Evolutionary conservation across 1,140 invertebrate genomes (phyloP).

Genomic region (Tetragnatha versicolor): DNA sequence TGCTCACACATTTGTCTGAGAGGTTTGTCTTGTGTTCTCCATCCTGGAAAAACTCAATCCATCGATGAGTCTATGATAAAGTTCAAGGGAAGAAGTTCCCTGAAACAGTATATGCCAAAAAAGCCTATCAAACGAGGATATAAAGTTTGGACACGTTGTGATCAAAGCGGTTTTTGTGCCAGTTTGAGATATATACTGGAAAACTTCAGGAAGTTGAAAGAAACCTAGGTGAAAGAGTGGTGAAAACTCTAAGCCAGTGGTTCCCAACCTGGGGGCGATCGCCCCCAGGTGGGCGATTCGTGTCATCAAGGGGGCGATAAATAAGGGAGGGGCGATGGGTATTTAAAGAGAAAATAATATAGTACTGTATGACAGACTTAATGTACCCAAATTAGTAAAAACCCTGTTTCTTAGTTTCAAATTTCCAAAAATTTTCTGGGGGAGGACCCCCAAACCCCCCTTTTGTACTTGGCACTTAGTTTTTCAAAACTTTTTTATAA

Average conservation of each 20-base stretch:
- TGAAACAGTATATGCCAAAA: slow-evolving; percentile 54
- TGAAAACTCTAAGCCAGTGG: neutral
- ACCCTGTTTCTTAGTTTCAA: too few relatives aligned
- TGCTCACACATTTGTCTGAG: neutral
- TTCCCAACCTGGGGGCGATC: too few relatives aligned
- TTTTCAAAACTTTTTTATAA: too few relatives aligned
- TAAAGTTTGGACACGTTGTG: slow-evolving; percentile 53
- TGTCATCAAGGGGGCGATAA: too few relatives aligned
- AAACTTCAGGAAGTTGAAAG: slow-evolving; percentile 24
- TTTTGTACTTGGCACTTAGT: too few relatives aligned
- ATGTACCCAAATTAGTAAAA: too few relatives aligned
- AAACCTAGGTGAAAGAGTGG: slow-evolving; percentile 12
- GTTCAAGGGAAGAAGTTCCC: slow-evolving; percentile 47
- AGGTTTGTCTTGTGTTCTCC: neutral
- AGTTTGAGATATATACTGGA: slow-evolving; percentile 56
- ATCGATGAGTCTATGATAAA: slow-evolving; percentile 57
- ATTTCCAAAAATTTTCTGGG: too few relatives aligned
- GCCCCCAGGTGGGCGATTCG: too few relatives aligned
- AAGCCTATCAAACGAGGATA: slow-evolving; percentile 57
- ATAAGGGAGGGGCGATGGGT: too few relatives aligned
- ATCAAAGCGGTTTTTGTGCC: slow-evolving; percentile 45
- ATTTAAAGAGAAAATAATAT: too few relatives aligned
- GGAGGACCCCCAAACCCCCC: too few relatives aligned
- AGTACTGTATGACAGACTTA: too few relatives aligned
- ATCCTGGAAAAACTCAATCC: slow-evolving; percentile 1